A percentile compares a stretch with the other conserved stretches of the same genome.
Conservation (phyloP, 1,140 invertebrate species). For the Anastrepha ludens region DNA sequence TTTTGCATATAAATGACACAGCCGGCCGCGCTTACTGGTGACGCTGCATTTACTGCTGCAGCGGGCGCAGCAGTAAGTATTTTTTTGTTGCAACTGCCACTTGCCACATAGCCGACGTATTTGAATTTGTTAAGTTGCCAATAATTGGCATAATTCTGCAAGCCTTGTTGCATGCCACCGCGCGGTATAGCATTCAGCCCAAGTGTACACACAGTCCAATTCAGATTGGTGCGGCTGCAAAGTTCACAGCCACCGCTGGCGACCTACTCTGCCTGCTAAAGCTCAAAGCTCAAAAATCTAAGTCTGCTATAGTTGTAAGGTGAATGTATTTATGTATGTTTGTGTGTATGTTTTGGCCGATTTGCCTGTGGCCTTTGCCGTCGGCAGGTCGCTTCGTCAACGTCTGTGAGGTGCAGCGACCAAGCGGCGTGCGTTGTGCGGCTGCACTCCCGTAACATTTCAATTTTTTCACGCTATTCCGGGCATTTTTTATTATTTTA, state of each 20-base stretch:
- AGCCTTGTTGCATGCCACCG: conserved; percentile 47
- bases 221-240: neutral
- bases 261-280: neutral
- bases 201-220: neutral
- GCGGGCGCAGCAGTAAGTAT: neutral
- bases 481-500: neutral
- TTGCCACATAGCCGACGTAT: neutral
- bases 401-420: neutral
- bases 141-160: conserved; percentile 64
- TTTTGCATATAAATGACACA: too few species aligned
- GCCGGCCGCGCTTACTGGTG: too few species aligned
- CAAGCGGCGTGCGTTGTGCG: neutral
- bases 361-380: neutral
- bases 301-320: neutral
- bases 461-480: neutral
- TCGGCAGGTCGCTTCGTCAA: neutral
- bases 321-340: neutral
- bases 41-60: too few species aligned
- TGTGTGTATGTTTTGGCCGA: neutral
- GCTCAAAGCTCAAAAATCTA: too few species aligned
- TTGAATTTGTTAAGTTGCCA: conserved; percentile 68
- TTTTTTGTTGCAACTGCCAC: neutral
- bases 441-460: neutral
- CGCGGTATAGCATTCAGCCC: neutral
- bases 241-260: neutral